Conservation (phyloP, 1,140 invertebrate species). For the Psilanteris sp. region DNA sequence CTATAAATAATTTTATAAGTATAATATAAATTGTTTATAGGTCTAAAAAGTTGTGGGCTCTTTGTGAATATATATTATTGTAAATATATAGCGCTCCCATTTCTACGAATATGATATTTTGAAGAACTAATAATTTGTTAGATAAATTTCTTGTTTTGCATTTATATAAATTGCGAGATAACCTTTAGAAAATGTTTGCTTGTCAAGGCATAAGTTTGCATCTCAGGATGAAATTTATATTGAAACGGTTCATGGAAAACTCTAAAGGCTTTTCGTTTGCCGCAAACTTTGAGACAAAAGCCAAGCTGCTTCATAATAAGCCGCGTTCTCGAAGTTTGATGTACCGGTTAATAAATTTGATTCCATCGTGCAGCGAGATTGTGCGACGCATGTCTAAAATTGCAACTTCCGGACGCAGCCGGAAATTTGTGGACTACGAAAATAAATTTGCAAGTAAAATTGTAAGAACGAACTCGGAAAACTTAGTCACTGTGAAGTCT, state of each 20-base stretch:
- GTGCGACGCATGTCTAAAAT: constrained; percentile 32
- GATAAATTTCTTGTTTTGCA: too few relatives aligned
- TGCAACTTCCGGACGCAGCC: constrained; percentile 25
- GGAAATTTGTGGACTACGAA: constrained; percentile 26
- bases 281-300: constrained; percentile 38
- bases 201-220: constrained; percentile 9
- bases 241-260: constrained; percentile 15
- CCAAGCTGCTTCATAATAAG: constrained; percentile 34
- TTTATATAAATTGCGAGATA: too few relatives aligned
- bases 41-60: too few relatives aligned
- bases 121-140: too few relatives aligned
- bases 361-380: constrained; percentile 6
- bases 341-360: constrained; percentile 54
- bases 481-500: not conserved
- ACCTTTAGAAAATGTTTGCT: too few relatives aligned
- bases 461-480: constrained; percentile 9
- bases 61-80: too few relatives aligned
- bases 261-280: constrained; percentile 19
- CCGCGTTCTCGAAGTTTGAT: constrained; percentile 43
- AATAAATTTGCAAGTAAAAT: constrained; percentile 57
- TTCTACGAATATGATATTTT: too few relatives aligned
- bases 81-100: too few relatives aligned
- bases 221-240: constrained; percentile 10
- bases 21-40: too few relatives aligned
- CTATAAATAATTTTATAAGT: too few relatives aligned